These are phyloP conservation scores for Stomorhina lunata DNA, from an alignment of 2,888 invertebrate genomes.

Conservation along the genomic window DNA sequence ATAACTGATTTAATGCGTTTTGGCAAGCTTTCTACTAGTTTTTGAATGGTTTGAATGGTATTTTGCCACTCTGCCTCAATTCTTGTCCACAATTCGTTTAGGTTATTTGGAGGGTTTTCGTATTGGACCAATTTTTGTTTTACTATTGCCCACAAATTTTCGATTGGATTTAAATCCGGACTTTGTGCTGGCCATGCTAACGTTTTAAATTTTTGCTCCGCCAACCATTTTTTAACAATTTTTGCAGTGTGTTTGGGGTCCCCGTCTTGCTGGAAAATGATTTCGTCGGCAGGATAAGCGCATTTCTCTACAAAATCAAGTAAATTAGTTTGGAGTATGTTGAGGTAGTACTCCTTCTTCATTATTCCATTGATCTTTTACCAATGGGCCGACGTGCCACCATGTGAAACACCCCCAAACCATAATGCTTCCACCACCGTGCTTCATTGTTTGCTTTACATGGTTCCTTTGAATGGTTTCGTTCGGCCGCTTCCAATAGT, in stretches of 20 bases:
- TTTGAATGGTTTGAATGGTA: constrained; percentile 37
- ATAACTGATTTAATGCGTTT: constrained; percentile 29
- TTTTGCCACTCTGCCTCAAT: constrained; percentile 28
- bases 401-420: constrained; percentile 64
- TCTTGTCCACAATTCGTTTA: constrained; percentile 19
- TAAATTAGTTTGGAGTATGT: constrained; percentile 40
- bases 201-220: neutral
- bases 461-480: neutral
- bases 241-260: neutral
- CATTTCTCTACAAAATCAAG: constrained; percentile 42
- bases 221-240: neutral
- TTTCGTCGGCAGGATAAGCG: constrained; percentile 1
- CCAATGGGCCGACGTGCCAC: constrained; percentile 49
- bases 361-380: constrained; percentile 46
- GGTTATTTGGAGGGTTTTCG: constrained; percentile 21
- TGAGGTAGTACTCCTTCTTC: constrained; percentile 49
- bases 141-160: constrained; percentile 33
- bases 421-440: constrained; percentile 56
- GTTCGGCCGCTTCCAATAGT: neutral
- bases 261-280: constrained; percentile 20
- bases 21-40: constrained; percentile 50
- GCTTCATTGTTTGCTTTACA: constrained; percentile 46
- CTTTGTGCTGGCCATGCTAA: constrained; percentile 16
- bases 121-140: constrained; percentile 43
- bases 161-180: neutral